Evolutionary conservation across 2,888 invertebrate genomes (phyloP), one percentile per base, ranked within the genome.

Genomic region (Fissipunctia ypsillon): DNA sequence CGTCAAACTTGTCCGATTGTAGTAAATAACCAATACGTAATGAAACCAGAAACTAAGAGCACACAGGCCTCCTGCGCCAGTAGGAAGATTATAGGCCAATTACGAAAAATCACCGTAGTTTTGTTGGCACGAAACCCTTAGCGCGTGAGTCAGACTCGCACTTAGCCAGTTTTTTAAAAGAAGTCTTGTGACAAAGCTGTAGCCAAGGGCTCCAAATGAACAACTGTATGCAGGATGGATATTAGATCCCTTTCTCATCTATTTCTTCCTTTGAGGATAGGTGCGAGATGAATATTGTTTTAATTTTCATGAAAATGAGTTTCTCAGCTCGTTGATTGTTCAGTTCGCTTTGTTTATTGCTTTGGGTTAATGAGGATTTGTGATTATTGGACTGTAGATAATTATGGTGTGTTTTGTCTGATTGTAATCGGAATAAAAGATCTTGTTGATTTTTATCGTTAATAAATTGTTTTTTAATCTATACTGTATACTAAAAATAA

Each of bases 131-230:
- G n/a, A 76, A 76, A 76, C 59, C 22, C 16, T 6, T 14, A 25
- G 2, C 6, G 1, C 2, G 22, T 3, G 1, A 1, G 1, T 0
- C 7, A 9, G 1, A 9, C 12, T 69, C 22, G 0, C 0, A 9
- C 59, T 28, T 38, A 4, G 0, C 52, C 3, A 43, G 48, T 69
- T 75, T 70, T 63, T 52, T 28, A 64, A 65, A 73, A 63, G 76
- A 57, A 52, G 52, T 48, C 69, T 73, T 54, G 28, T 41, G 54
- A 73, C 76, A 83, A 80, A 69, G 83, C 57, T 57, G 16, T 69
- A 16, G 82, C 69, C 73, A 66, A 79, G 67, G 79, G 71, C 69
- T 69, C 50, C 31, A 85, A 73, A 76, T 73, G 81, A 78, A 78
- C 77, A 80, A 81, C 41, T 71, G 52, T 31, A 45, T 76, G 69